phyloP scores from a whole-genome alignment of 1,140 invertebrate species.

The Heliconius eleuchia region DNA sequence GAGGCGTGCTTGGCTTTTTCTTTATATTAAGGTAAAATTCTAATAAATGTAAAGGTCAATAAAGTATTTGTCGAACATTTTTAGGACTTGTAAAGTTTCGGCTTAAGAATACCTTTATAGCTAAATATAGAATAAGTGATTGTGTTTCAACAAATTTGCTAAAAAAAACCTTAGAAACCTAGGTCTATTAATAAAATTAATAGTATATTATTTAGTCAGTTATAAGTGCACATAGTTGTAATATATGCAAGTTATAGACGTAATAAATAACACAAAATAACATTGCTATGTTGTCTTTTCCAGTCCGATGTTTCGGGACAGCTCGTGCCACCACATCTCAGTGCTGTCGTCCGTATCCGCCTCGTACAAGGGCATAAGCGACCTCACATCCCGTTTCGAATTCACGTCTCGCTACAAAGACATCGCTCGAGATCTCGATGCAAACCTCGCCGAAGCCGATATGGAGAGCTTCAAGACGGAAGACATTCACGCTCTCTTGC shows the following conservation, averaged over 20 bases:
- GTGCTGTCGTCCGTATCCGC: slow-evolving; percentile 90
- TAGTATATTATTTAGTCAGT: neutral
- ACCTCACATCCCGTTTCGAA: slow-evolving; percentile 82
- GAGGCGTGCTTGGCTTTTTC: slow-evolving; percentile 1
- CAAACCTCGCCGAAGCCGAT: slow-evolving; percentile 95
- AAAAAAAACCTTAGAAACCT: neutral
- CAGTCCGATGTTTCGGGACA: slow-evolving; percentile 88
- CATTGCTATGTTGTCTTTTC: slow-evolving; percentile 43
- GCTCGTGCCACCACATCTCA: slow-evolving; percentile 88
- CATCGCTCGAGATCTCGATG: slow-evolving; percentile 92
- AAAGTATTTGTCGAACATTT: neutral
- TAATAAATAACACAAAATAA: neutral
- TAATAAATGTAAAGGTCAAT: slow-evolving; percentile 1
- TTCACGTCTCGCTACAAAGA: slow-evolving; percentile 89
- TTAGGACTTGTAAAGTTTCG: neutral
- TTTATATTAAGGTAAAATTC: slow-evolving; percentile 1
- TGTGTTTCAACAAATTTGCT: neutral
- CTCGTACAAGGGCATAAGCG: slow-evolving; percentile 88
- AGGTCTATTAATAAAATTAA: neutral
- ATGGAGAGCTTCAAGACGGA: slow-evolving; percentile 96
- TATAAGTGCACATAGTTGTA: neutral
- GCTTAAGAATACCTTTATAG: neutral
- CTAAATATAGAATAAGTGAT: neutral
- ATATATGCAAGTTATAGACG: neutral
- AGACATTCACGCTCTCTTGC: slow-evolving; percentile 92